Base-by-base conservation (phyloP, 2,888 invertebrate species). In the Dynastes tityus region DNA sequence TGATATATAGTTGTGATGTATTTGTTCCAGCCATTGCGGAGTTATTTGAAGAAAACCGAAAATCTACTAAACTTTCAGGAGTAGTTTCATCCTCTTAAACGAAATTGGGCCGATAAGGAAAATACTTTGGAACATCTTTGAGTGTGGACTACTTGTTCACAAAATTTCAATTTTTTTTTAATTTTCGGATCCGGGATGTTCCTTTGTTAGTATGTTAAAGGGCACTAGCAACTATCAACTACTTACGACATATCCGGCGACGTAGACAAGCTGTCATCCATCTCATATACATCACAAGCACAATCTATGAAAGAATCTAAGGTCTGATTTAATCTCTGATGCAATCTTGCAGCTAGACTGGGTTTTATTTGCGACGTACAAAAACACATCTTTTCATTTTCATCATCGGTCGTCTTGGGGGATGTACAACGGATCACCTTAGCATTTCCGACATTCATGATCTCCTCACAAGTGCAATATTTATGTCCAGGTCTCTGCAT, bases 281-380 rank as follows among this genome's bases (percentile, higher is more conserved):
- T 49, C n/a, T 71, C 73, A 16, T 73, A 58, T 4, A 53, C 51
- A 9, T 64, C 78, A 64, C 68, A 63, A 53, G 68, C 71, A 13
- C 78, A 78, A 16, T 78, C 78, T 22, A 51, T 32, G 29, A 64
- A 73, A 6, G 75, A 53, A 32, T 80, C 80, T 51, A 82, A 78
- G 37, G 82, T 80, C 70, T 80, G 73, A 64, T 73, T 80, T 5
- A 83, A 76, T 64, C 82, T 76, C 13, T 77, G 76, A 65, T 82
- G 83, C 49, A 83, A 79, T 77, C 80, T 79, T 77, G 81, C 77
- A 29, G 83, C 82, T 75, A 82, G 79, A 61, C 79, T 83, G 9
- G 78, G 80, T 63, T 79, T 79, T 27, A 71, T 37, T 45, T 68
- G 53, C 29, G 75, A 58, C 2, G 37, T 53, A 32, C 79, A 80